Evolutionary conservation across 2,888 invertebrate species (phyloP).

Genomic region (Hyalella azteca): DNA sequence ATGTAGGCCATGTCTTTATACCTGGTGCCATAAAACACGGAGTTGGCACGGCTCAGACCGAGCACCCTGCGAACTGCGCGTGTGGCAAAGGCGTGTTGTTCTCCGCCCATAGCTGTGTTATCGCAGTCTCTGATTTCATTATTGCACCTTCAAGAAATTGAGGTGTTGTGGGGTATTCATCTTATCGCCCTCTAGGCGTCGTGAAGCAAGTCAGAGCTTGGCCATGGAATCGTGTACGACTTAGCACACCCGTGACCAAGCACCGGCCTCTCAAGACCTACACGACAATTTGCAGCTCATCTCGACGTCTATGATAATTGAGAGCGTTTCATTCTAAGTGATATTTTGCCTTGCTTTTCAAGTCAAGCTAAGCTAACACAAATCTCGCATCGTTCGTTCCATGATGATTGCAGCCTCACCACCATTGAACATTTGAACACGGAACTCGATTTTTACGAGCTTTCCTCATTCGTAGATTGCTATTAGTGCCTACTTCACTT

Average conservation of each 20-base stretch:
- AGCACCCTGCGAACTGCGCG: constrained; percentile 28
- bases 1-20: constrained; percentile 28
- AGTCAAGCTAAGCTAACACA: too few relatives aligned
- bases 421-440: background rate
- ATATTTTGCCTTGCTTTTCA: too few relatives aligned
- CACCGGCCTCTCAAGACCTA: background rate
- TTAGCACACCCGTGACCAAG: constrained; percentile 29
- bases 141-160: constrained; percentile 36
- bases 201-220: constrained; percentile 5
- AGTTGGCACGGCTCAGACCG: background rate
- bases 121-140: constrained; percentile 34
- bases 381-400: too few relatives aligned
- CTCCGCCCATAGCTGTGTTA: constrained; percentile 31
- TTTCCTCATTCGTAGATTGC: too few relatives aligned
- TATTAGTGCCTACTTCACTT: too few relatives aligned
- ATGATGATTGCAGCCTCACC: too few relatives aligned
- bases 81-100: constrained; percentile 33
- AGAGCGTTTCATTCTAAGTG: too few relatives aligned
- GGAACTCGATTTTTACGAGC: too few relatives aligned
- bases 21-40: constrained; percentile 22
- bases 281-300: constrained; percentile 20
- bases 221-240: constrained; percentile 33
- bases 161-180: constrained; percentile 34
- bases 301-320: too few relatives aligned
- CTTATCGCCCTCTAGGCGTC: constrained; percentile 36